Evolutionary conservation across 2,113 vertebrate species (phyloP).

Genomic region (Petrocephalus microphthalmus): DNA sequence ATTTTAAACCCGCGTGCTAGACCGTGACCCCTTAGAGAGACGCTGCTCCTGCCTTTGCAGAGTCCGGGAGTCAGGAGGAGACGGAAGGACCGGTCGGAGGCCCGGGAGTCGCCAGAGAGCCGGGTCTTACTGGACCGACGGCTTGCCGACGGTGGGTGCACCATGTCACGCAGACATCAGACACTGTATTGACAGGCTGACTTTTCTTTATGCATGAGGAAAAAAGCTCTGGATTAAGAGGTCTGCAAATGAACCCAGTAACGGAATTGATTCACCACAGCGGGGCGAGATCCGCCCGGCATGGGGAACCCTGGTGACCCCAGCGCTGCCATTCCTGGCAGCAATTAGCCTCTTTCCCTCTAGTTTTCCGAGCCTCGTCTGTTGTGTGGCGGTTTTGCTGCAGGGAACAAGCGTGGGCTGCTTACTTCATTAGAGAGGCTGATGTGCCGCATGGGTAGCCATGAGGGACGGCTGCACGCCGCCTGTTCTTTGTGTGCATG

Average conservation of each 20-base stretch:
- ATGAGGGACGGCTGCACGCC: not conserved
- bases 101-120: not conserved
- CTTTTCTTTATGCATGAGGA: not conserved
- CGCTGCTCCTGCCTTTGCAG: not conserved
- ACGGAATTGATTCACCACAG: not conserved
- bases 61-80: not conserved
- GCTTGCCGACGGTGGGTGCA: not conserved
- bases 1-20: not conserved
- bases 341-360: not conserved
- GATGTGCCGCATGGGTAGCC: not conserved
- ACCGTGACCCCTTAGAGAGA: not conserved
- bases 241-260: not conserved
- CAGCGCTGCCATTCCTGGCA: not conserved
- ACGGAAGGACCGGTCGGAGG: not conserved
- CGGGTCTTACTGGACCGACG: not conserved
- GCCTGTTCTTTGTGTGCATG: not conserved
- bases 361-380: not conserved
- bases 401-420: not conserved
- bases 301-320: not conserved
- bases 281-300: not conserved
- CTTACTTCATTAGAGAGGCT: not conserved
- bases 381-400: not conserved
- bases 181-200: not conserved
- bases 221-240: not conserved
- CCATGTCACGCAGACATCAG: not conserved